These are phyloP conservation scores for Diarsia rubi DNA, from an alignment of 2,888 invertebrate species.

Conservation along the genomic window DNA sequence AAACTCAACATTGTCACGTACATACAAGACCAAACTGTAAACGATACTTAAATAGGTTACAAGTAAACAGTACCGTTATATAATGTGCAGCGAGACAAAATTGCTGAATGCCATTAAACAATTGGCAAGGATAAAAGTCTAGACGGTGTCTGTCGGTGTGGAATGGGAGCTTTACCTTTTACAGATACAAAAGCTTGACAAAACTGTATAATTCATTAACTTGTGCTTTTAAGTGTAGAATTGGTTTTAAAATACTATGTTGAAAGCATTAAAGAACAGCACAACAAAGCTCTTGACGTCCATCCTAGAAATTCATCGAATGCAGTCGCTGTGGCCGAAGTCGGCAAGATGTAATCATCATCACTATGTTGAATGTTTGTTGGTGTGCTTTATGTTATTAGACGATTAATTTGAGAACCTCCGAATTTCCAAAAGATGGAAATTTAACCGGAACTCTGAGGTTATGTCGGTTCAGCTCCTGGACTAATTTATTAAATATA, in stretches of 20 bases:
- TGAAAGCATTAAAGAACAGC: too few relatives aligned
- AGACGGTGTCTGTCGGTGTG: background rate
- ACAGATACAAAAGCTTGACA: background rate
- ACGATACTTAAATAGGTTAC: constrained; percentile 28
- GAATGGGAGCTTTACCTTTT: background rate
- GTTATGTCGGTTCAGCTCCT: too few relatives aligned
- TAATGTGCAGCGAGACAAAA: constrained; percentile 5
- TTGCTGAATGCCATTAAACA: constrained; percentile 20
- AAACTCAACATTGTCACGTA: constrained; percentile 50
- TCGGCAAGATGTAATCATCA: too few relatives aligned
- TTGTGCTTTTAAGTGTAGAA: background rate
- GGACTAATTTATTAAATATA: too few relatives aligned
- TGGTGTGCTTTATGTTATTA: background rate
- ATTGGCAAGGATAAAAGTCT: constrained; percentile 2
- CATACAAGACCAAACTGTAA: constrained; percentile 43
- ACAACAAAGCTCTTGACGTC: too few relatives aligned
- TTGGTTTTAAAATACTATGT: background rate
- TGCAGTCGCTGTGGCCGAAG: too few relatives aligned
- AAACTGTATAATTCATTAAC: background rate
- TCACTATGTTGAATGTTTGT: too few relatives aligned
- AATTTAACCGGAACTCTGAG: too few relatives aligned
- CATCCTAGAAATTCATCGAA: too few relatives aligned
- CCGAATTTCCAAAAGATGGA: too few relatives aligned
- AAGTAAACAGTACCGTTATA: constrained; percentile 26
- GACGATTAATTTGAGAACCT: too few relatives aligned